Evolutionary conservation across 1,140 invertebrate species (phyloP).

Genomic region (Caerostris darwini): DNA sequence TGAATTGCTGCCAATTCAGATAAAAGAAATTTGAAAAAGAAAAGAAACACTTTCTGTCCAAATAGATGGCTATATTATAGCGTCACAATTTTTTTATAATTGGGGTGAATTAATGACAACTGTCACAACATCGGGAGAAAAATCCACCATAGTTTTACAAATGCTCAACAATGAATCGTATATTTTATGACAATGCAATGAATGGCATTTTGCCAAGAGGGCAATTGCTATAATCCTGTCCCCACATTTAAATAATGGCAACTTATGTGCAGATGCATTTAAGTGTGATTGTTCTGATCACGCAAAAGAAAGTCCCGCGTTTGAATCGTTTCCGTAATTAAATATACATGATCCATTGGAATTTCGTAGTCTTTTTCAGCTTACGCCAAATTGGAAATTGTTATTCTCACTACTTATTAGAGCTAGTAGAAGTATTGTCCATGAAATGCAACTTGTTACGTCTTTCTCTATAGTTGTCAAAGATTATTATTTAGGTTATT

Average conservation of each 20-base stretch:
- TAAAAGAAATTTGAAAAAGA: not conserved
- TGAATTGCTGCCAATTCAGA: slow-evolving; percentile 1
- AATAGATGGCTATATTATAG: slow-evolving; percentile 31
- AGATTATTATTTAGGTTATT: no score
- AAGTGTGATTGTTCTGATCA: slow-evolving; percentile 14
- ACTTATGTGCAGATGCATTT: slow-evolving; percentile 30
- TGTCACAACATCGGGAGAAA: not conserved
- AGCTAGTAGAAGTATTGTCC: no score
- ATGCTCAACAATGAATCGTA: not conserved
- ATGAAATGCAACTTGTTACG: no score
- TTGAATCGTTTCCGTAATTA: not conserved
- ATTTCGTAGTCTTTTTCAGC: no score
- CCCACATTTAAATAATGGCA: slow-evolving; percentile 32
- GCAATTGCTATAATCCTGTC: not conserved
- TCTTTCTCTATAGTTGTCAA: no score
- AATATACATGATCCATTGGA: not conserved
- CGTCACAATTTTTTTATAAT: slow-evolving; percentile 13
- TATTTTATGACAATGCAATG: not conserved
- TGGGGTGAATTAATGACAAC: not conserved
- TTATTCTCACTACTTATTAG: no score
- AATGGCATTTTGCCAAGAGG: not conserved
- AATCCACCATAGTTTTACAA: not conserved
- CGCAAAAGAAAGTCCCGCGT: not conserved
- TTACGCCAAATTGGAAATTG: no score
- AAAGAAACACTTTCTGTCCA: not conserved